These are phyloP conservation scores for Mystacides longicornis DNA, from an alignment of 2,888 invertebrate genomes.

Conservation along the genomic window DNA sequence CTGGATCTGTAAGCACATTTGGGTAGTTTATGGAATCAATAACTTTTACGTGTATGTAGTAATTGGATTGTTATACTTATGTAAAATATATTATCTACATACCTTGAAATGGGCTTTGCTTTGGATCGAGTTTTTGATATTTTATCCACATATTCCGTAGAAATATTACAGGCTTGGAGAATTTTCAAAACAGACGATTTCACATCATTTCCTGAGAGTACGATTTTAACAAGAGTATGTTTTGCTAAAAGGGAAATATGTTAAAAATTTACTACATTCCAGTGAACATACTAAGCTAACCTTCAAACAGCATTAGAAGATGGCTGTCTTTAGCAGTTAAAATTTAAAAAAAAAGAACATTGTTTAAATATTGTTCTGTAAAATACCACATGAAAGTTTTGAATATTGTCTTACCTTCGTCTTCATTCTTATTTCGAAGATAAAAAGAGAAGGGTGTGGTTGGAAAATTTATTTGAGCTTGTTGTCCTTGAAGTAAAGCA, in stretches of 20 bases:
- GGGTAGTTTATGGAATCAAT: too few relatives aligned
- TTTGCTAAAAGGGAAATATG: slow-evolving; percentile 51
- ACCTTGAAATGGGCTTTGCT: neutral
- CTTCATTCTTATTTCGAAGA: slow-evolving; percentile 58
- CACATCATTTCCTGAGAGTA: slow-evolving; percentile 59
- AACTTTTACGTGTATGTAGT: too few relatives aligned
- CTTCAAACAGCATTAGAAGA: too few relatives aligned
- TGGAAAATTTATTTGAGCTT: slow-evolving; percentile 52
- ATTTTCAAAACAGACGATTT: slow-evolving; percentile 68
- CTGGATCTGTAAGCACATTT: too few relatives aligned
- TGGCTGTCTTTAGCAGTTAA: too few relatives aligned
- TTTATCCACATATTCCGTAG: slow-evolving; percentile 81
- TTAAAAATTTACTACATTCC: too few relatives aligned
- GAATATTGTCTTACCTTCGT: slow-evolving; percentile 38
- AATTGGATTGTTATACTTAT: too few relatives aligned
- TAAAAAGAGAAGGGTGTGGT: slow-evolving; percentile 70
- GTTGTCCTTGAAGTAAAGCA: slow-evolving; percentile 73
- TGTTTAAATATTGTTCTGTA: too few relatives aligned
- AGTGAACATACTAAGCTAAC: too few relatives aligned
- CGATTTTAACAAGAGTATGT: slow-evolving; percentile 68
- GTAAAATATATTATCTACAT: too few relatives aligned
- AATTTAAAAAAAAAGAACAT: too few relatives aligned
- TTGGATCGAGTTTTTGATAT: slow-evolving; percentile 39
- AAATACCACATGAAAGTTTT: too few relatives aligned
- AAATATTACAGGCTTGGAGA: slow-evolving; percentile 72